Conservation (phyloP, 2,797 vertebrate species). For the Amphiprion clarkii region DNA sequence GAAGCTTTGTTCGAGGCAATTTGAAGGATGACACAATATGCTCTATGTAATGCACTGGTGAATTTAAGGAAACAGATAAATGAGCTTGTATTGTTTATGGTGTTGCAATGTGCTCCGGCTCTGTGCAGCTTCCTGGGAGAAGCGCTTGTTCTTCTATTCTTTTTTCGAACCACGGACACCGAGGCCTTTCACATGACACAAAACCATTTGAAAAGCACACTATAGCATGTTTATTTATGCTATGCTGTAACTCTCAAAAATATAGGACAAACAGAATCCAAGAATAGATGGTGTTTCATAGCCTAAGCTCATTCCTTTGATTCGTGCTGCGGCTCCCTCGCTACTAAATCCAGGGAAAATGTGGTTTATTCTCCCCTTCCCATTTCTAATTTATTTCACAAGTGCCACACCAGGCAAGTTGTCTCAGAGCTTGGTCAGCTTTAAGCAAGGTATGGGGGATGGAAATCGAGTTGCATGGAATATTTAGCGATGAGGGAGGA, state of each 20-base stretch:
- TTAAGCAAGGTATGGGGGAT: constrained; percentile 47
- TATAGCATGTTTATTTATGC: constrained; percentile 60
- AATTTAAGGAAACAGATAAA: constrained; percentile 50
- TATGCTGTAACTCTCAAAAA: constrained; percentile 59
- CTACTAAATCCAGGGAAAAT: constrained; percentile 66
- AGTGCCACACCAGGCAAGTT: constrained; percentile 51
- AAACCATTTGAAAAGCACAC: constrained; percentile 43
- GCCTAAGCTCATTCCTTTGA: constrained; percentile 66
- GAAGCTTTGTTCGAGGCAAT: constrained; percentile 52
- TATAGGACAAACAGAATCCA: constrained; percentile 70
- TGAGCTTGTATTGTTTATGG: constrained; percentile 30
- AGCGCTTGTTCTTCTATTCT: constrained; percentile 28
- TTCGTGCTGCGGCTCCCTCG: constrained; percentile 52
- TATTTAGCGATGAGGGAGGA: constrained; percentile 56
- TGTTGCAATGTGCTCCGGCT: constrained; percentile 30
- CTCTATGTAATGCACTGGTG: constrained; percentile 27
- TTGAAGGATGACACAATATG: constrained; percentile 60
- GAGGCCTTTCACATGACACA: constrained; percentile 42
- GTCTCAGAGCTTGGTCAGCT: constrained; percentile 55
- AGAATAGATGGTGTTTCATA: constrained; percentile 73
- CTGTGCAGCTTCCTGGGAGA: constrained; percentile 3
- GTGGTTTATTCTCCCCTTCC: constrained; percentile 60
- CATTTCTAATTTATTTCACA: constrained; percentile 67
- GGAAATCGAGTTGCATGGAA: constrained; percentile 62
- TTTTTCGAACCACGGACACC: constrained; percentile 12